Conservation (phyloP, 2,113 vertebrate genomes). For the Prietella phreatophila region DNA sequence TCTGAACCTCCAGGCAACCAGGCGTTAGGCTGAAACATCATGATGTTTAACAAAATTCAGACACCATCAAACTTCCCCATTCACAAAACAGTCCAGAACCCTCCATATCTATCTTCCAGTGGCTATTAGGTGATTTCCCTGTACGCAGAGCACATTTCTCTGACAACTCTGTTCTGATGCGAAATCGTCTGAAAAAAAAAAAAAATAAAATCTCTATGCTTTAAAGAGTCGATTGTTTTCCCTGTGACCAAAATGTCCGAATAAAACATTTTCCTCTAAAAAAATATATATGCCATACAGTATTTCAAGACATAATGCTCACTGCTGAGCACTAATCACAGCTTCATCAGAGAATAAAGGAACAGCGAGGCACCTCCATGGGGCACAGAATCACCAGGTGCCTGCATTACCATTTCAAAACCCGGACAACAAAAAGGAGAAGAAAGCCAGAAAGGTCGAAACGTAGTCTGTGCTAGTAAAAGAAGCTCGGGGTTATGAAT, state of each 20-base stretch:
- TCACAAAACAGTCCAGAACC: background rate
- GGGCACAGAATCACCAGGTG: background rate
- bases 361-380: background rate
- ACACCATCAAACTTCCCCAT: background rate
- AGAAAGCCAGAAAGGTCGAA: constrained; percentile 26
- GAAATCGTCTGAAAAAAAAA: background rate
- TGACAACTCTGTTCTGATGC: background rate
- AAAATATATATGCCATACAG: background rate
- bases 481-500: background rate
- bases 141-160: background rate
- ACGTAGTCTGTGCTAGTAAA: background rate
- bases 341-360: constrained; percentile 7
- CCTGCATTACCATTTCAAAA: constrained; percentile 20
- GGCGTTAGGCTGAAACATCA: background rate
- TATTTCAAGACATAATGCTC: background rate
- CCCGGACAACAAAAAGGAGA: background rate
- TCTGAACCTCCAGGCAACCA: background rate
- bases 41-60: background rate
- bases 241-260: too few species aligned
- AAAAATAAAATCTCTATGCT: background rate
- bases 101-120: background rate
- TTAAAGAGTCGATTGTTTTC: background rate
- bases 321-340: background rate
- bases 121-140: background rate
- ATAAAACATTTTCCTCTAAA: background rate